phyloP scores from a whole-genome alignment of 1,140 invertebrate species.

The Panulirus ornatus region DNA sequence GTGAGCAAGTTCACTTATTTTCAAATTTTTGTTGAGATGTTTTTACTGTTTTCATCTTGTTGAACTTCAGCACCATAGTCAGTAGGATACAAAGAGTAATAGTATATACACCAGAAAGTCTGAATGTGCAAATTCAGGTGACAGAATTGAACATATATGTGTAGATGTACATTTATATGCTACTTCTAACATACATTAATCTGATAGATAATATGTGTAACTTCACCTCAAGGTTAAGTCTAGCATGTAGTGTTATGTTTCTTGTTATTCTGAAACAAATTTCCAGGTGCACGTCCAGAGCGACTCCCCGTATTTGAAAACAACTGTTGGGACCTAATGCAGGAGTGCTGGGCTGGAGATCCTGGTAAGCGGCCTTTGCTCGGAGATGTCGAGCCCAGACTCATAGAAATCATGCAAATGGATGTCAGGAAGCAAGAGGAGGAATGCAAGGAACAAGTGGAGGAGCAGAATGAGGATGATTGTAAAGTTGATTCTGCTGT shows the following conservation, averaged over 20 bases:
- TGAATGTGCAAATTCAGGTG: no score
- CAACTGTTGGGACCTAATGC: constrained; percentile 91
- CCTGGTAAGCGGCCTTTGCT: constrained; percentile 86
- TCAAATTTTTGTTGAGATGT: no score
- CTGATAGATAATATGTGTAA: no score
- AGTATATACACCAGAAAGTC: no score
- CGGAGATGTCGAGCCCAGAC: constrained; percentile 86
- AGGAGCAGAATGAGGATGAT: constrained; percentile 45
- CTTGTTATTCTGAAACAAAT: not conserved
- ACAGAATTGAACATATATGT: no score
- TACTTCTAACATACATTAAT: no score
- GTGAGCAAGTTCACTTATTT: no score
- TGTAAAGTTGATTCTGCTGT: constrained; percentile 64
- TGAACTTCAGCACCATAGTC: no score
- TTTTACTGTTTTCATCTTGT: no score
- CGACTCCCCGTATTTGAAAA: constrained; percentile 86
- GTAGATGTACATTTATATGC: no score
- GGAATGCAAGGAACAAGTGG: not conserved
- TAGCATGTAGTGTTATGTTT: not conserved
- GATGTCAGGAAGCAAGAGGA: constrained; percentile 30
- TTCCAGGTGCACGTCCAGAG: constrained; percentile 85
- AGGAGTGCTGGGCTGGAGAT: constrained; percentile 90
- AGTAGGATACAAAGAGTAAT: no score
- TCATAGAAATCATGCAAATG: constrained; percentile 87
- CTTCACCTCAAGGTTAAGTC: not conserved